Percentiles rank a stretch among this genome's conserved stretches.
Conservation (phyloP, 2,888 invertebrate species). For the Schizotus pectinicornis region DNA sequence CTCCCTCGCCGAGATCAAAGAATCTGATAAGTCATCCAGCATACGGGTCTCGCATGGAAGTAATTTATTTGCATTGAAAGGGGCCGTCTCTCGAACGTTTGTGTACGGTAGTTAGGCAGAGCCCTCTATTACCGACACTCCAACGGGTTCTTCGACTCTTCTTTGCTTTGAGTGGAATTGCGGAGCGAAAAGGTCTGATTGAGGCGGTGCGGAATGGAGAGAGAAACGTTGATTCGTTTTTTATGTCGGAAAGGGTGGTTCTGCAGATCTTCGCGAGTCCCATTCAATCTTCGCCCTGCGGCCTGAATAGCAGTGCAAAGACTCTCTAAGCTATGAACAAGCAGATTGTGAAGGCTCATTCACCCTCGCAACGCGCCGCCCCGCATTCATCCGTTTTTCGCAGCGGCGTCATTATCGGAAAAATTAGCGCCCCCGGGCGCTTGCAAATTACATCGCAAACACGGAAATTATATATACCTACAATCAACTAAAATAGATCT, state of each 20-base stretch:
- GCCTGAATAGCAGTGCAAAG: slow-evolving; percentile 37
- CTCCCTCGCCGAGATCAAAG: slow-evolving; percentile 40
- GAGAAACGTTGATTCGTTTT: slow-evolving; percentile 34
- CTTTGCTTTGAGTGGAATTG: slow-evolving; percentile 30
- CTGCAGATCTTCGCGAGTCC: slow-evolving; percentile 32
- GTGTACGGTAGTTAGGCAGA: slow-evolving; percentile 42
- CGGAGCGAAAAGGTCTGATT: slow-evolving; percentile 17
- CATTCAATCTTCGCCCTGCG: slow-evolving; percentile 37
- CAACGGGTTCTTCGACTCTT: slow-evolving; percentile 34
- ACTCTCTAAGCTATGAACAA: slow-evolving; percentile 38
- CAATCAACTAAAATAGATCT: no score
- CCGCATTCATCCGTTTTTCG: no score
- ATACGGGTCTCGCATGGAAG: slow-evolving; percentile 42
- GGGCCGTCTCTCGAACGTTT: slow-evolving; percentile 38
- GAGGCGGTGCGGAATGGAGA: slow-evolving; percentile 25
- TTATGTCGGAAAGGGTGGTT: slow-evolving; percentile 31
- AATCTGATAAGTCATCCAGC: slow-evolving; percentile 43
- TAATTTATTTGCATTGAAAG: slow-evolving; percentile 47
- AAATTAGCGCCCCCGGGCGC: no score
- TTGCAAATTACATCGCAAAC: no score
- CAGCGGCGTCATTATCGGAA: no score
- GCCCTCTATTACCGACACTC: slow-evolving; percentile 43
- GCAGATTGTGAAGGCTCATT: slow-evolving; percentile 28
- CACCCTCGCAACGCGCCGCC: background rate
- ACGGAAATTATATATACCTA: no score